Evolutionary conservation across 2,888 invertebrate species (phyloP).

Genomic region (Apodemia hepburni): DNA sequence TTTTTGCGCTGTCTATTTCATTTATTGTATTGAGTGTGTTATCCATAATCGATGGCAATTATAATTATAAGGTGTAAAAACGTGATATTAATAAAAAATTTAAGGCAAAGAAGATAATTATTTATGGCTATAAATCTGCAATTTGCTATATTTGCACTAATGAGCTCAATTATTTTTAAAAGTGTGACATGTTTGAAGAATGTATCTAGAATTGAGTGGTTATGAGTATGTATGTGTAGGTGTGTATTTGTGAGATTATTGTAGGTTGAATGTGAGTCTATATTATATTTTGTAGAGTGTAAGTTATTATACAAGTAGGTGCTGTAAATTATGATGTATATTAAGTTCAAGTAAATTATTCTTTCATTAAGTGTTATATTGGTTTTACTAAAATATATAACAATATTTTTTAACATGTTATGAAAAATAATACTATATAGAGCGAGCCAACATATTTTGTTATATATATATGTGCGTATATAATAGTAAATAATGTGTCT

Average conservation of each 20-base stretch:
- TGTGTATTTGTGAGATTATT: neutral
- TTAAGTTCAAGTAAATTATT: too few species aligned
- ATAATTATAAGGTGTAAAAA: neutral
- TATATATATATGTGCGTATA: too few species aligned
- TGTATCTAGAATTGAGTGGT: neutral
- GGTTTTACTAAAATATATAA: neutral
- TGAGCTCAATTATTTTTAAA: too few species aligned
- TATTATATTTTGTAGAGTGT: neutral
- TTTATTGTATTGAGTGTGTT: neutral
- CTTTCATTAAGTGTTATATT: too few species aligned
- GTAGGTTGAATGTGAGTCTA: too few species aligned
- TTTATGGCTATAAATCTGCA: neutral
- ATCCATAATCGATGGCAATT: neutral
- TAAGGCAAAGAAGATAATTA: neutral
- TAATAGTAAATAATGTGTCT: too few species aligned
- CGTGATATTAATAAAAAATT: neutral
- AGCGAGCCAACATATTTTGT: too few species aligned
- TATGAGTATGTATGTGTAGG: neutral
- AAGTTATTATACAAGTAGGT: neutral
- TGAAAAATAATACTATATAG: too few species aligned
- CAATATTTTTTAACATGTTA: neutral
- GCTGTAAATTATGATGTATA: neutral
- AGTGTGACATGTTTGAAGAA: neutral
- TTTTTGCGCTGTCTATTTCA: slow-evolving; percentile 5
- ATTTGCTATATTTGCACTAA: neutral